A percentile compares a stretch with the other conserved stretches of the same genome.
Evolutionary conservation across 2,797 vertebrate genomes (phyloP).

Genomic region (Onychomys leucogaster): DNA sequence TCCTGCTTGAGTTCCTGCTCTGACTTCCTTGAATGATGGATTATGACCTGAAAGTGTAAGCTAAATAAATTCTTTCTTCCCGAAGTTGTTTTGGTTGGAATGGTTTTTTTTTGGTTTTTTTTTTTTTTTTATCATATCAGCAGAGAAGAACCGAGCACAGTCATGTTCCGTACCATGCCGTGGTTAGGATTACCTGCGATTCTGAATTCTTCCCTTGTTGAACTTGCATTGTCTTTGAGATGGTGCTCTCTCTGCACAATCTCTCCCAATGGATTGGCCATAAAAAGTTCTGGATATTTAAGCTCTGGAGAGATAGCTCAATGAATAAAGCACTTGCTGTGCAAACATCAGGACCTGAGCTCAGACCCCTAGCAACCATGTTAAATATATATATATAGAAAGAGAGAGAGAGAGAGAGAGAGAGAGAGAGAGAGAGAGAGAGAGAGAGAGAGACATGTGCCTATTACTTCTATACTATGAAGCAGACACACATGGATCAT

Average conservation of each 20-base stretch:
- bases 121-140: not conserved
- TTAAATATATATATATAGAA: no score
- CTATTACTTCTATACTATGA: no score
- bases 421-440: no score
- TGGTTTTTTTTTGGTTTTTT: no score
- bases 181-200: not conserved
- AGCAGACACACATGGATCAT: not conserved
- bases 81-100: not conserved
- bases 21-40: not conserved
- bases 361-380: not conserved
- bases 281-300: not conserved
- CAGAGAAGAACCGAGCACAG: not conserved
- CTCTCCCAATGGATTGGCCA: not conserved
- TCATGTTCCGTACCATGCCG: not conserved
- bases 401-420: no score
- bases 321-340: not conserved
- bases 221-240: conserved; percentile 2
- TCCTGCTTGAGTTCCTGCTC: not conserved
- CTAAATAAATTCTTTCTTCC: no score
- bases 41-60: not conserved
- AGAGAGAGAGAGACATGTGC: no score
- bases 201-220: not conserved
- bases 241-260: not conserved
- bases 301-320: not conserved
- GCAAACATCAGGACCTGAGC: not conserved